Base-by-base conservation (phyloP, 1,140 invertebrate genomes). In the Bombus pascuorum region DNA sequence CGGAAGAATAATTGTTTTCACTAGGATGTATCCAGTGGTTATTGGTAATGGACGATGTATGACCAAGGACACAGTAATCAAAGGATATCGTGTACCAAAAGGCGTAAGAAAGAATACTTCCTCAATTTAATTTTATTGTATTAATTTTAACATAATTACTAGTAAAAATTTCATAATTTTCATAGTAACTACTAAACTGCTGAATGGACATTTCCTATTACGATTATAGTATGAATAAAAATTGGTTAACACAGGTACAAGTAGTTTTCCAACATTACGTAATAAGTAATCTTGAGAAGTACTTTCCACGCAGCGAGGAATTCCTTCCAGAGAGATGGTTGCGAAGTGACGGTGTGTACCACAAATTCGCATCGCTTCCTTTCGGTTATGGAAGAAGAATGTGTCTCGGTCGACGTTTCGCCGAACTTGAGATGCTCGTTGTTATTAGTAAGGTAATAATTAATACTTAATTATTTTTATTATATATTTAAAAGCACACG, bases 1-100 rank as follows among this genome's bases (percentile, higher is more conserved):
- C 8, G 15, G 18, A 15, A 66, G 1, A 34, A 42, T 47, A 37
- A 32, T 81, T 34, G 12, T 1, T 70, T n/a, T 86, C 85, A 95
- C 81, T 93, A 98, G 98, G 93, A 96, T 99, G 95, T 98, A 97
- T 93, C 98, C 98, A 18, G 98, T 98, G 25, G 98, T 98, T 42
- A 97, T 98, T 87, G 98, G 98, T 71, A 98, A 98, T 92, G 97
- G 97, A 28, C 96, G 98, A 87, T 97, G 97, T 88, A 96, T 98
- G 83, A 97, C 97, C 87, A 96, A 97, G 75, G 97, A 98, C 92
- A 96, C 97, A 1, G 95, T 97, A 42, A 97, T 99, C 86, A 96
- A 96, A 81, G 98, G 98, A 80, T 99, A 98, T 91, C 95, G 96
- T 86, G 96, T 99, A 87, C 98, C 98, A 47, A 98, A 98, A 96